Evolutionary conservation across 2,113 vertebrate genomes (phyloP).

Genomic region (Callithrix jacchus): DNA sequence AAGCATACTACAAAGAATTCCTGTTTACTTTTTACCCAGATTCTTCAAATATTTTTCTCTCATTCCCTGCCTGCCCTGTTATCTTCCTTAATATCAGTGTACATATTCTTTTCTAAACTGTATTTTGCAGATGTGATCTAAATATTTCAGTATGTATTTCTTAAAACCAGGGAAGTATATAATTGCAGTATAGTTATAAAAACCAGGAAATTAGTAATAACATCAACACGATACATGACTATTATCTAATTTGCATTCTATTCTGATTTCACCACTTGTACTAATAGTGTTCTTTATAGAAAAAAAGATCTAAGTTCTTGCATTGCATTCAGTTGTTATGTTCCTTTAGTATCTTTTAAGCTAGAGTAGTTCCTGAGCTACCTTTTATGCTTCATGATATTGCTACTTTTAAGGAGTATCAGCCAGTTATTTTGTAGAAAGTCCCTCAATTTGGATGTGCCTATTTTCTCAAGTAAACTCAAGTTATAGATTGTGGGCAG

Average conservation of each 20-base stretch:
- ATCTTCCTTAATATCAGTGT: not conserved
- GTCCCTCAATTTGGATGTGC: not conserved
- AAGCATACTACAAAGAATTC: slow-evolving; percentile 44
- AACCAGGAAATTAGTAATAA: slow-evolving; percentile 32
- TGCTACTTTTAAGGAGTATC: not conserved
- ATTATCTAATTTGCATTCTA: slow-evolving; percentile 31
- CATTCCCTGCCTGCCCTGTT: not conserved
- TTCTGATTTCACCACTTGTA: slow-evolving; percentile 4
- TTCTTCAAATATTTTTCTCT: not conserved
- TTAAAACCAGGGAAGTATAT: not conserved
- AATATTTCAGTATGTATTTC: slow-evolving; percentile 31
- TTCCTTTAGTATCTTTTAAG: slow-evolving; percentile 7
- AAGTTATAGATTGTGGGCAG: not conserved
- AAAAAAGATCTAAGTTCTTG: not conserved
- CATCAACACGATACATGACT: not conserved
- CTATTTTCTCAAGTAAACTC: slow-evolving; percentile 1
- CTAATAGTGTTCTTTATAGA: not conserved
- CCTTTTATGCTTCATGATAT: not conserved
- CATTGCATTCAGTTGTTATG: not conserved
- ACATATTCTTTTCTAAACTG: not conserved
- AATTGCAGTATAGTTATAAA: not conserved
- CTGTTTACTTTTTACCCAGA: not conserved
- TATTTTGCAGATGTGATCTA: not conserved
- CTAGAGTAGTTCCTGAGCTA: not conserved
- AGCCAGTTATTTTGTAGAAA: slow-evolving; percentile 22